Evolutionary conservation across 2,888 invertebrate species (phyloP).

Genomic region (Phlogophora meticulosa): DNA sequence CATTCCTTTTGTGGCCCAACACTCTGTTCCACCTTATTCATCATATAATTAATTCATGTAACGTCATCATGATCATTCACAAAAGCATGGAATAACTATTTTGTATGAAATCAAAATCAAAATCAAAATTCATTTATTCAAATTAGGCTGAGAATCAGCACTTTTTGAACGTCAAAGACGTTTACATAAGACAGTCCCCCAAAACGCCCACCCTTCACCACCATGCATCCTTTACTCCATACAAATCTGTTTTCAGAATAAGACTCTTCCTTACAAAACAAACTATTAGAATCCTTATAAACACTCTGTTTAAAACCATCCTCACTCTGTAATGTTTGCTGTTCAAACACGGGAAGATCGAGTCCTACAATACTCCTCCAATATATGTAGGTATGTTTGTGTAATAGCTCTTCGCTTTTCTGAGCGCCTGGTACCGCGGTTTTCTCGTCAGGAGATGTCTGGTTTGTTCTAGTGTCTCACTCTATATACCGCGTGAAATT

Average conservation of each 20-base stretch:
- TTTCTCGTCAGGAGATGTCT: slow-evolving; percentile 10
- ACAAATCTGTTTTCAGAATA: not conserved
- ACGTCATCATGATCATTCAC: too few species aligned
- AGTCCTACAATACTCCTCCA: slow-evolving; percentile 62
- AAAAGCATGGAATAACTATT: too few species aligned
- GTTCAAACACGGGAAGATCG: slow-evolving; percentile 68
- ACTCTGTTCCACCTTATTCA: too few species aligned
- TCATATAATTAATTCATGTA: too few species aligned
- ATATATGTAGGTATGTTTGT: slow-evolving; percentile 19
- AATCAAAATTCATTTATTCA: too few species aligned
- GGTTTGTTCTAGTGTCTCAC: slow-evolving; percentile 23
- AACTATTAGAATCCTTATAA: slow-evolving; percentile 7
- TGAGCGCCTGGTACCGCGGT: slow-evolving; percentile 31
- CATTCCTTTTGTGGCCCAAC: too few species aligned
- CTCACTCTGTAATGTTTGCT: slow-evolving; percentile 66
- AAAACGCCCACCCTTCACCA: too few species aligned
- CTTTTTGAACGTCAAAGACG: too few species aligned
- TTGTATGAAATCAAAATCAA: too few species aligned
- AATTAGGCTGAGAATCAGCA: too few species aligned
- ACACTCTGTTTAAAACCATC: slow-evolving; percentile 25
- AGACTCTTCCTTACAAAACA: not conserved
- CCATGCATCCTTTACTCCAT: not conserved
- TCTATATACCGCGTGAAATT: too few species aligned
- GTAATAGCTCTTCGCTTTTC: slow-evolving; percentile 43
- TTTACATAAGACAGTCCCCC: too few species aligned